These are phyloP conservation scores for Fragum whitleyi DNA, from an alignment of 2,888 invertebrate genomes.

Conservation along the genomic window DNA sequence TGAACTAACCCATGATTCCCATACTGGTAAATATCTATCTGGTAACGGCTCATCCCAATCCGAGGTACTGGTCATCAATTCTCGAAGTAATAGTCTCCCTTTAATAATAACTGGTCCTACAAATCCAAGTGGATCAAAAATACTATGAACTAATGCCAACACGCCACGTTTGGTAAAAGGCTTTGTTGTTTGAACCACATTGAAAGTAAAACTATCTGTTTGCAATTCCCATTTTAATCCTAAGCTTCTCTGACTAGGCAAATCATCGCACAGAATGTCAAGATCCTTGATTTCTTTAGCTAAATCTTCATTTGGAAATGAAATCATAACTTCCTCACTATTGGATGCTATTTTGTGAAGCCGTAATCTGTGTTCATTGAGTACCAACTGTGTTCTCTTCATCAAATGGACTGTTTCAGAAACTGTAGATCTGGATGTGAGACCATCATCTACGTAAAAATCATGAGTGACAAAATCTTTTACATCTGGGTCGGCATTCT, in stretches of 20 bases:
- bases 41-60: constrained; percentile 51
- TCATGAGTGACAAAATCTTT: constrained; percentile 37
- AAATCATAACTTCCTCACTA: constrained; percentile 27
- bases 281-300: constrained; percentile 22
- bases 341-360: constrained; percentile 55
- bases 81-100: constrained; percentile 40
- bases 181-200: not conserved
- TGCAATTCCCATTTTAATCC: constrained; percentile 37
- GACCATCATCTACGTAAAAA: constrained; percentile 59
- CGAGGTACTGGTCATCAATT: not conserved
- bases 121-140: constrained; percentile 54
- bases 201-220: constrained; percentile 28
- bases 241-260: constrained; percentile 38
- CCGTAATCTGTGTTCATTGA: constrained; percentile 21
- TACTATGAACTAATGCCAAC: constrained; percentile 35
- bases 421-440: constrained; percentile 31
- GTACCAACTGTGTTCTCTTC: constrained; percentile 30
- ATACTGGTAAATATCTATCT: not conserved
- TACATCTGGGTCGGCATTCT: constrained; percentile 34
- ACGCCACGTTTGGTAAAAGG: constrained; percentile 38
- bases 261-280: constrained; percentile 18
- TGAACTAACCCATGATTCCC: constrained; percentile 33
- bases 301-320: constrained; percentile 35
- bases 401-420: constrained; percentile 41
- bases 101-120: constrained; percentile 28